Evolutionary conservation across 2,888 invertebrate species (phyloP), one percentile per base, ranked within the genome.

Genomic region (Synanthedon andrenaeformis): DNA sequence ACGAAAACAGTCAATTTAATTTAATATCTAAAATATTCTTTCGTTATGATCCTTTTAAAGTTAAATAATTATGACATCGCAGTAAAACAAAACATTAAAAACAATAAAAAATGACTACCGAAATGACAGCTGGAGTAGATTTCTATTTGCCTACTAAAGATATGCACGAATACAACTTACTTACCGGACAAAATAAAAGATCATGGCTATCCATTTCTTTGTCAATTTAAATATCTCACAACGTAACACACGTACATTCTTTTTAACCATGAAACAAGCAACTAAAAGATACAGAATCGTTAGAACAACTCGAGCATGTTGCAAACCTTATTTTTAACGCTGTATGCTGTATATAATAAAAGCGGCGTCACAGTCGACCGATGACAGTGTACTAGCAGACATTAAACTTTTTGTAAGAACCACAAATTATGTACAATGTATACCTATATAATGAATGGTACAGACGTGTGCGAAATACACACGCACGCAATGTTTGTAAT

Each of bases 231-330:
- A 41, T 52, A 42, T 23, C 19, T 17, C 14, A 52, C 12, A 50
- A 42, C 42, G 28, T 42, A 42, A 53, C 42, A 53, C 23, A 51
- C 64, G 63, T 64, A 62, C 62, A 63, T 58, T 56, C 62, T 60
- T 63, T 62, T 60, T 62, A 59, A 62, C 57, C 56, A 55, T 58
- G 54, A 57, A 62, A 54, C 58, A 59, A 58, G 51, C 58, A 59
- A 67, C 69, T 69, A 62, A 53, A 60, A 56, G 60, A 65, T 60
- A 62, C 70, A 71, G 73, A 74, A 73, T 70, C 63, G 58, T 59
- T 58, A 58, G 67, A 73, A 62, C 64, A 61, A 64, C 57, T 55
- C 61, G 60, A 67, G 65, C 64, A 59, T 65, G 58, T 54, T 53
- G 49, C 56, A 62, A 62, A 60, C 57, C 58, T 66, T 64, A 66